Evolutionary conservation across 1,140 invertebrate species (phyloP), one percentile per base, ranked within the genome.

Genomic region (Brachionus manjavacas): DNA sequence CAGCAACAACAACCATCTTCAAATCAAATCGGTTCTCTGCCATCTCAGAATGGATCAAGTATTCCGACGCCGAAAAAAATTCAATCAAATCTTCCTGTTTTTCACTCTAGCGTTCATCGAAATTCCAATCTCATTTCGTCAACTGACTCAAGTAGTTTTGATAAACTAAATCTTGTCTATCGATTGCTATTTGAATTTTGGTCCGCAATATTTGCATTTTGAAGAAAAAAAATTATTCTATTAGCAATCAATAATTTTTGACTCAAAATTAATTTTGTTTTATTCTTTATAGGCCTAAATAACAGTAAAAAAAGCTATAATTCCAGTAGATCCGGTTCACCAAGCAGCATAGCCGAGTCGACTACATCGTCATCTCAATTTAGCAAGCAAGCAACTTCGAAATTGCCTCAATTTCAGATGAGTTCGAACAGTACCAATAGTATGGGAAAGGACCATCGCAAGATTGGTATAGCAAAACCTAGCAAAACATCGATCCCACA

Each of bases 21-120:
- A 39, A 31, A 16, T 16, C 41, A 49, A 76, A 28, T 46, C 12
- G 41, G 20, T 14, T 41, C 68, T 16, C 9, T 20, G 8, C 68
- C 31, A 72, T 41, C 28, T 41, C 31, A 72, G n/a, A 11, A 28
- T 14, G 55, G 52, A 46, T 64, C 52, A 20, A 46, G 12, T 43
- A 81, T 81, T 35, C 79, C 79, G 2, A 28, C 79, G 11, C 52
- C 79, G 64, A 81, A 81, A 81, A 81, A 68, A 68, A 39, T 46
- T 12, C 72, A 76, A 39, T 81, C 79, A 28, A 68, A 60, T 25
- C 31, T 81, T 20, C 79, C 79, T 12, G 79, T 81, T n/a, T 81
- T 81, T 25, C 31, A 81, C 16, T 81, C 79, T 11, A 60, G 23
- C n/a, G 39, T 64, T 4, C 25, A 80, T 52, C 76, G 76, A 72